These are phyloP conservation scores for Dromiciops gliroides DNA, from an alignment of 2,113 vertebrate genomes.

Conservation along the genomic window DNA sequence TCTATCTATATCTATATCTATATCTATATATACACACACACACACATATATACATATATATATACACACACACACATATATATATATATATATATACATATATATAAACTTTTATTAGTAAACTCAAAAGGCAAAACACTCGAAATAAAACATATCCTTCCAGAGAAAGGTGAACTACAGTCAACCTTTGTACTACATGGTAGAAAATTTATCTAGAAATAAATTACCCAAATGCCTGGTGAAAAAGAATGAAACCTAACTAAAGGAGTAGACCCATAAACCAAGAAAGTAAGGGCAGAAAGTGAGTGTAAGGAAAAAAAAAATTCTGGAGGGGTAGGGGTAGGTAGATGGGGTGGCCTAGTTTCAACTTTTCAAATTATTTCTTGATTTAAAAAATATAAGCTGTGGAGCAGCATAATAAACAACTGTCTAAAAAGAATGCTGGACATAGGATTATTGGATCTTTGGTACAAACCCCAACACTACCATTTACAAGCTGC, in stretches of 20 bases:
- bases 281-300: neutral
- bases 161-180: neutral
- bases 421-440: neutral
- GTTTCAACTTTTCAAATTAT: neutral
- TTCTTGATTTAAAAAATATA: neutral
- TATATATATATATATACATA: too few relatives aligned
- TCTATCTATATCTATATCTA: too few relatives aligned
- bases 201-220: conserved; percentile 1
- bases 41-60: too few relatives aligned
- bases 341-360: neutral
- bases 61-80: too few relatives aligned
- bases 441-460: neutral
- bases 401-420: neutral
- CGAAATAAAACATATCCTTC: neutral
- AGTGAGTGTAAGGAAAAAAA: neutral
- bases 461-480: neutral
- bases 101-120: neutral
- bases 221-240: neutral
- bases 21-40: too few relatives aligned
- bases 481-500: neutral
- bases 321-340: neutral
- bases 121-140: neutral
- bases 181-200: neutral
- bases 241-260: neutral
- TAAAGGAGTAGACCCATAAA: neutral